phyloP scores from a whole-genome alignment of 2,113 vertebrate genomes.

The Danio rerio region GRCz12tu NC_133186.1:13394501-13395000 shows the following conservation, averaged over 20 bases:
- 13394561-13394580: conserved; percentile 77
- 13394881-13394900: conserved; percentile 64
- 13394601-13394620: conserved; percentile 67
- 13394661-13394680: conserved; percentile 76
- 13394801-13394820: conserved; percentile 76
- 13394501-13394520: too few relatives aligned
- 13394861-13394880: conserved; percentile 75
- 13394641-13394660: conserved; percentile 63
- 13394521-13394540: neutral
- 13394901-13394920: conserved; percentile 69
- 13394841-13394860: conserved; percentile 75
- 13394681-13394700: conserved; percentile 55
- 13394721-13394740: conserved; percentile 82
- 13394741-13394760: conserved; percentile 73
- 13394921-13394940: conserved; percentile 77
- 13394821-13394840: conserved; percentile 52
- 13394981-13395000: conserved; percentile 36
- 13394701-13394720: conserved; percentile 70
- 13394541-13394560: conserved; percentile 72
- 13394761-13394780: conserved; percentile 70
- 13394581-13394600: conserved; percentile 80
- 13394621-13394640: conserved; percentile 66
- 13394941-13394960: conserved; percentile 80
- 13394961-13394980: conserved; percentile 77
- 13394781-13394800: conserved; percentile 72